phyloP scores from a whole-genome alignment of 2,797 vertebrate species.

The Mallotus villosus region DNA sequence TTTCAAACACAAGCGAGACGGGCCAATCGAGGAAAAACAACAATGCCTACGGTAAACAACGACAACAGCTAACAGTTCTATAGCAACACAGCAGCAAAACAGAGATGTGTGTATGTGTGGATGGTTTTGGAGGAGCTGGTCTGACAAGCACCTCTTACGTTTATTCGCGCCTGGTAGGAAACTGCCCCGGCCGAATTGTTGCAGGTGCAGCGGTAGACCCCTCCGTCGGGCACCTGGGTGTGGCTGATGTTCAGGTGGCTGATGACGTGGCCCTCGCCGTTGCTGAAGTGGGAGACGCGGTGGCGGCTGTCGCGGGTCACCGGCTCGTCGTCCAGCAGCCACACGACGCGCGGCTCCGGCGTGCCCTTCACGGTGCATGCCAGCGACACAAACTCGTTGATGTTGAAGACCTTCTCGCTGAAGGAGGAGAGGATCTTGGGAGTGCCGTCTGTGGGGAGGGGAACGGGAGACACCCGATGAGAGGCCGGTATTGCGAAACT shows the following conservation, averaged over 20 bases:
- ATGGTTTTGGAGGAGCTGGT: conserved; percentile 96
- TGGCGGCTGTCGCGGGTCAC: conserved; percentile 89
- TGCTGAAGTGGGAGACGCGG: conserved; percentile 90
- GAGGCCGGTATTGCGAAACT: too few species aligned
- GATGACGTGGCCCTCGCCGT: conserved; percentile 87
- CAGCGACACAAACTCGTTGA: conserved; percentile 93
- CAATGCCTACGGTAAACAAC: neutral
- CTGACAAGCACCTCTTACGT: conserved; percentile 99
- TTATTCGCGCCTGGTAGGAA: conserved; percentile 99
- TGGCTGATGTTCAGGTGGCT: conserved; percentile 98
- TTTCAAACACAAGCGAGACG: conserved; percentile 58
- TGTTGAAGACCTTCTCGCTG: conserved; percentile 96
- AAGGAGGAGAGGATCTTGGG: conserved; percentile 96
- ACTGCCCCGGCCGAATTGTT: conserved; percentile 98
- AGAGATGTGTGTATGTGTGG: conserved; percentile 74
- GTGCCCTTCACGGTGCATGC: conserved; percentile 96
- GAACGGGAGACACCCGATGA: conserved; percentile 18
- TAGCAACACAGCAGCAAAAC: conserved; percentile 41
- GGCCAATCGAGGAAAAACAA: conserved; percentile 3
- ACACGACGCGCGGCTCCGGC: conserved; percentile 88
- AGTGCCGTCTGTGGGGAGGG: conserved; percentile 83
- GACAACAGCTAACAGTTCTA: conserved; percentile 49
- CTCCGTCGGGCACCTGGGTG: conserved; percentile 93
- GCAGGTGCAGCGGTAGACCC: conserved; percentile 96
- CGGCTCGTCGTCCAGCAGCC: conserved; percentile 94